Evolutionary conservation across 2,797 vertebrate species (phyloP).

Genomic region (Phoeniculus purpureus): DNA sequence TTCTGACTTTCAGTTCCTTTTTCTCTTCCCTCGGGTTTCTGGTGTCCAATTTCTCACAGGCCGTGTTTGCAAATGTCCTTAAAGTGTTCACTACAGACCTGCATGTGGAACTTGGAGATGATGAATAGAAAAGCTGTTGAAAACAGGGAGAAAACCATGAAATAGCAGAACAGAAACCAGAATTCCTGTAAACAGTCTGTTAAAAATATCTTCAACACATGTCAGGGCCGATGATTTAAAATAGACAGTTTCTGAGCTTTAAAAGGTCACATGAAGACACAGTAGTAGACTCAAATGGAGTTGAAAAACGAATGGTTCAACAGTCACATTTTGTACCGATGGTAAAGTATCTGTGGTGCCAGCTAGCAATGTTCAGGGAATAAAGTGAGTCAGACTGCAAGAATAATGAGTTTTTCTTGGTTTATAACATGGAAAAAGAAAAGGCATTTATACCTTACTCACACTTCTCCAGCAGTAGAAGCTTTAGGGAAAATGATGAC

Average conservation of each 20-base stretch:
- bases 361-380: not conserved
- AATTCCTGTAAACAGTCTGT: conserved; percentile 67
- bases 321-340: conserved; percentile 41
- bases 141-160: not conserved
- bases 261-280: not conserved
- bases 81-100: not conserved
- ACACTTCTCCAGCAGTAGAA: not conserved
- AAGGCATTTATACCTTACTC: not conserved
- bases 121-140: conserved; percentile 35
- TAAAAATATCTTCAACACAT: conserved; percentile 60
- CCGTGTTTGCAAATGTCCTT: not conserved
- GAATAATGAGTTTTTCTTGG: conserved; percentile 46
- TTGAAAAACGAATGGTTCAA: conserved; percentile 6
- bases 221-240: conserved; percentile 23
- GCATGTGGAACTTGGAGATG: not conserved
- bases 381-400: not conserved
- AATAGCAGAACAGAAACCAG: conserved; percentile 64
- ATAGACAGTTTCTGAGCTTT: conserved; percentile 35
- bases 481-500: not conserved
- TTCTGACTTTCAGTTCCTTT: not conserved
- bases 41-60: not conserved
- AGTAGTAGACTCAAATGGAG: conserved; percentile 1
- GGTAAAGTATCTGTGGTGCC: conserved; percentile 16
- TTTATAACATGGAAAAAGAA: not conserved
- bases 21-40: not conserved